Base-by-base conservation (phyloP, 2,888 invertebrate species). In the Meloe dianella region DNA sequence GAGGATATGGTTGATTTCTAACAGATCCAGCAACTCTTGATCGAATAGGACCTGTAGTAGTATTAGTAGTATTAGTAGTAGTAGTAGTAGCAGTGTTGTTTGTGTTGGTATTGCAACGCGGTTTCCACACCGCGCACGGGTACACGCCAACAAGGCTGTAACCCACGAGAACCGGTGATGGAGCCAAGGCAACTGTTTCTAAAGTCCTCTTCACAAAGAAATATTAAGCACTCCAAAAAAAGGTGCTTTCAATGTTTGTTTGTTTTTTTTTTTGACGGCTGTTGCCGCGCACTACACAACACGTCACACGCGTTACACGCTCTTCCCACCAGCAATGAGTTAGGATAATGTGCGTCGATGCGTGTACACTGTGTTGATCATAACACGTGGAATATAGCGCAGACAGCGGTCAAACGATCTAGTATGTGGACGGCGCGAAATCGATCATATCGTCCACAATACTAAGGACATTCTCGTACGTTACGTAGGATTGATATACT, bases 61-160 rank as follows among this genome's bases (percentile, higher is more conserved):
- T n/a, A n/a, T n/a, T 62, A 12, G 67, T 56, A 38, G 71, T 67
- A 30, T 68, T 51, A 10, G 62, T 24, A 30, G 64, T 58, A 12
- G 64, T 38, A 29, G 63, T 62, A 51, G 62, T 24, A 12, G 66
- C 66, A 57, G 60, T 61, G 62, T 59, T 69, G 54, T 66, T 66
- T 47, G 75, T 68, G 68, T 73, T 75, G 73, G 59, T 68, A 69
- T 67, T 70, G 68, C 69, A 73, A 63, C 78, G 80, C 73, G 84
- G 84, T 77, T 85, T 85, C 84, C 85, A 85, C 80, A 86, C 85
- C 78, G 86, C 85, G 82, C 85, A 86, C 71, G 86, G 85, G 84
- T 85, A 85, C 81, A 86, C 85, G 83, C 86, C 86, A 75, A 86
- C 84, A 77, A 86, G 85, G 85, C 85, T 86, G 84, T 85, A 86